phyloP scores from a whole-genome alignment of 2,888 invertebrate species.

The Parnassius glacialis region DNA sequence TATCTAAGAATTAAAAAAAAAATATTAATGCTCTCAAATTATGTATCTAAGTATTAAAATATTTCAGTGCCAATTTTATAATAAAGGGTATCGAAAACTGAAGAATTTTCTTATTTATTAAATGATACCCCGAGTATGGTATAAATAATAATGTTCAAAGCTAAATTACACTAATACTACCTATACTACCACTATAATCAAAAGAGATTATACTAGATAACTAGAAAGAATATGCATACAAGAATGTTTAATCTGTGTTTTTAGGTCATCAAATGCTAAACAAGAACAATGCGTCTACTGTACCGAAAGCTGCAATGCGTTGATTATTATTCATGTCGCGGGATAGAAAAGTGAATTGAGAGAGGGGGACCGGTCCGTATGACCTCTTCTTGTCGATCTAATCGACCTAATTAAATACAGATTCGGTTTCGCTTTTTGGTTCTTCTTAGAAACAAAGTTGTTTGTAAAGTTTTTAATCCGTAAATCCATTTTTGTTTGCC shows the following conservation, averaged over 20 bases:
- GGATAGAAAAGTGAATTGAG: slow-evolving; percentile 58
- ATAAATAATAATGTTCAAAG: too few species aligned
- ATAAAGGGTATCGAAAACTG: too few species aligned
- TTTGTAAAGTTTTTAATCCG: slow-evolving; percentile 46
- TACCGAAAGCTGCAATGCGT: slow-evolving; percentile 39
- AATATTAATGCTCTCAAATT: too few species aligned
- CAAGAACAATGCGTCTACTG: slow-evolving; percentile 57
- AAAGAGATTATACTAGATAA: background rate
- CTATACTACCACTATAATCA: too few species aligned
- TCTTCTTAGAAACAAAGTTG: slow-evolving; percentile 37
- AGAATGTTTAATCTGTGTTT: slow-evolving; percentile 64
- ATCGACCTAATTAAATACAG: slow-evolving; percentile 61
- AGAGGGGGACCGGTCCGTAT: slow-evolving; percentile 52
- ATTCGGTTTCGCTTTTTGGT: slow-evolving; percentile 68
- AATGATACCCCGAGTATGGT: too few species aligned
- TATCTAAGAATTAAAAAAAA: too few species aligned
- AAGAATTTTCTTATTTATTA: too few species aligned
- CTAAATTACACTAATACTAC: too few species aligned
- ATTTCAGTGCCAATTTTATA: too few species aligned
- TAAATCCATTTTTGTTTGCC: slow-evolving; percentile 29
- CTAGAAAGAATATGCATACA: slow-evolving; percentile 32
- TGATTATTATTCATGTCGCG: slow-evolving; percentile 64
- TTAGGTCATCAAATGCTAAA: slow-evolving; percentile 55
- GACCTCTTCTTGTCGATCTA: slow-evolving; percentile 54
- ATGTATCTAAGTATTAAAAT: too few species aligned